Base-by-base conservation (phyloP, 2,797 vertebrate genomes). In the Coregonus suidteri region DNA sequence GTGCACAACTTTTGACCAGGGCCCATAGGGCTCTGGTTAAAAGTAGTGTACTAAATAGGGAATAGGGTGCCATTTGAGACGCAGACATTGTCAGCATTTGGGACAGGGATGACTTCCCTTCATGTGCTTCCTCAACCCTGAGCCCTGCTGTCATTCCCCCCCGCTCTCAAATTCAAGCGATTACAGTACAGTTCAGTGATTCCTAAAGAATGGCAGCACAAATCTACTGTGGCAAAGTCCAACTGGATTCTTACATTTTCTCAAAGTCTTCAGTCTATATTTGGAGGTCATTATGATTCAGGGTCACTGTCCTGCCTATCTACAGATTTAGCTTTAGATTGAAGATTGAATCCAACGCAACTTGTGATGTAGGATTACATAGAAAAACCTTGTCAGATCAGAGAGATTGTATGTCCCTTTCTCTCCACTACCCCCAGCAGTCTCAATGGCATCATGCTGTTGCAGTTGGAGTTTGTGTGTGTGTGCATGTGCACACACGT, bases 401-500 rank as follows among this genome's bases (percentile, higher is more conserved):
- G 25, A 14, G 25, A 31, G 62, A 65, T 64, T 20, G 20, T 34
- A 67, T 34, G 11, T 16, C 20, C 59, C 25, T 25, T 20, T 16
- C 20, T n/a, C 9, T 16, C 59, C 11, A 20, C 59, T 20, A 25
- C 7, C 20, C 59, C 9, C 59, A 64, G 59, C 20, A 11, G 59
- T 20, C 59, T 62, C 1, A 20, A n/a, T 2, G 56, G 7, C 56
- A 7, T 62, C 6, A 16, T 25, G n/a, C 20, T 62, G 59, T 66
- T 66, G 64, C 30, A 16, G 64, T 66, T 34, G 11, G n/a, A 4
- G 11, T 20, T 31, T 7, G 25, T 13, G 73, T 73, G 47, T 73
- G 56, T 74, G 62, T 30, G 37, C 56, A 18, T 56, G 11, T 69
- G 53, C 68, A 69, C 75, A 53, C 14, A 35, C 16, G 35, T 66